A percentile compares a stretch with the other conserved stretches of the same genome.
phyloP scores from a whole-genome alignment of 2,797 vertebrate genomes.

The Tamandua tetradactyla region DNA sequence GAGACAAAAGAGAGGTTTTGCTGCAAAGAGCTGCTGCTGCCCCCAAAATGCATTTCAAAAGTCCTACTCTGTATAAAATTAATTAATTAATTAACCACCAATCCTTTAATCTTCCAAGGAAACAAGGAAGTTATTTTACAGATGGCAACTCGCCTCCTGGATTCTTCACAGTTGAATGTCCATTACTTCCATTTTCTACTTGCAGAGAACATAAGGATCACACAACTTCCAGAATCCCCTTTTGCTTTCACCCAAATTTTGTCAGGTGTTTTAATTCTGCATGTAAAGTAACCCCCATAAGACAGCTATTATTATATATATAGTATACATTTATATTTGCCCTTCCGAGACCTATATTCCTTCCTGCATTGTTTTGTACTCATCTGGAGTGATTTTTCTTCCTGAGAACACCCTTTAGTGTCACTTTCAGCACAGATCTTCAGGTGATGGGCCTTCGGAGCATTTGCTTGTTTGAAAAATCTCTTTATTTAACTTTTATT shows the following conservation, averaged over 20 bases:
- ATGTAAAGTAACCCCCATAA: neutral
- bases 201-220: neutral
- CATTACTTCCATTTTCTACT: neutral
- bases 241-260: neutral
- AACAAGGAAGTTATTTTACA: neutral
- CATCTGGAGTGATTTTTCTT: neutral
- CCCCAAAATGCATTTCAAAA: slow-evolving; percentile 45
- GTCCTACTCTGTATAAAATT: slow-evolving; percentile 35
- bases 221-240: neutral
- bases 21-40: neutral
- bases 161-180: slow-evolving; percentile 19
- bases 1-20: slow-evolving; percentile 57
- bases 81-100: neutral
- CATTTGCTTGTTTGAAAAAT: slow-evolving; percentile 1
- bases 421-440: neutral
- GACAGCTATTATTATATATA: neutral
- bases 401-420: neutral
- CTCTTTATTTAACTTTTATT: neutral
- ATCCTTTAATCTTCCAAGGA: slow-evolving; percentile 13
- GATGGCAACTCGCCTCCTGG: neutral
- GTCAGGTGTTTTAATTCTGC: neutral
- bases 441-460: neutral
- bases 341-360: neutral
- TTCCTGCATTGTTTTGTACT: neutral
- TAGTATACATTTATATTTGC: neutral